Evolutionary conservation across 2,113 vertebrate species (phyloP).

Genomic region (Salvelinus namaycush): DNA sequence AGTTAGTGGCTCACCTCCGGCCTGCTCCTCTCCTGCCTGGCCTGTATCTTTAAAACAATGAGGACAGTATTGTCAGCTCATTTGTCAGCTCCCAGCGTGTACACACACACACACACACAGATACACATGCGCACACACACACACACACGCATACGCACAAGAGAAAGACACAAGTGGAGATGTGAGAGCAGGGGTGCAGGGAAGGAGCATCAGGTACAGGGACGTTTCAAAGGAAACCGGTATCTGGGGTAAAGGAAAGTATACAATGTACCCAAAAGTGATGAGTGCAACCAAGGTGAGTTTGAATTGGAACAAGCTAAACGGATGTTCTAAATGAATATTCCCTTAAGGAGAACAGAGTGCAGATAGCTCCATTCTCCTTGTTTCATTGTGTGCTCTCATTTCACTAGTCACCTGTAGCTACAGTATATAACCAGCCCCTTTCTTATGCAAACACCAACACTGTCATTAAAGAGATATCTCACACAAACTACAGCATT

Average conservation of each 20-base stretch:
- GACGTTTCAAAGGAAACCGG: not conserved
- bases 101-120: conserved; percentile 12
- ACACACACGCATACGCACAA: too few relatives aligned
- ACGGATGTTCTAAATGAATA: not conserved
- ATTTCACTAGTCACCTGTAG: too few relatives aligned
- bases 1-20: conserved; percentile 43
- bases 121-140: too few relatives aligned
- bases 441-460: not conserved
- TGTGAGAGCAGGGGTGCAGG: not conserved
- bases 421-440: not conserved
- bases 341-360: not conserved
- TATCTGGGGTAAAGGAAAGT: not conserved
- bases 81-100: not conserved
- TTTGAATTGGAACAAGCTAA: not conserved
- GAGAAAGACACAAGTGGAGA: conserved; percentile 8
- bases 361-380: not conserved
- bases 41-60: conserved; percentile 60
- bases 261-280: not conserved
- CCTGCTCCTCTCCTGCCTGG: conserved; percentile 41
- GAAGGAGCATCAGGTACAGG: not conserved
- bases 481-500: not conserved
- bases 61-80: conserved; percentile 36
- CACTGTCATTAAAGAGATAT: not conserved
- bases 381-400: not conserved
- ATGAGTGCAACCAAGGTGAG: not conserved